A percentile compares a stretch with the other conserved stretches of the same genome.
These are phyloP conservation scores for Leucozona laternaria DNA, from an alignment of 2,888 invertebrate genomes.

Conservation along the genomic window DNA sequence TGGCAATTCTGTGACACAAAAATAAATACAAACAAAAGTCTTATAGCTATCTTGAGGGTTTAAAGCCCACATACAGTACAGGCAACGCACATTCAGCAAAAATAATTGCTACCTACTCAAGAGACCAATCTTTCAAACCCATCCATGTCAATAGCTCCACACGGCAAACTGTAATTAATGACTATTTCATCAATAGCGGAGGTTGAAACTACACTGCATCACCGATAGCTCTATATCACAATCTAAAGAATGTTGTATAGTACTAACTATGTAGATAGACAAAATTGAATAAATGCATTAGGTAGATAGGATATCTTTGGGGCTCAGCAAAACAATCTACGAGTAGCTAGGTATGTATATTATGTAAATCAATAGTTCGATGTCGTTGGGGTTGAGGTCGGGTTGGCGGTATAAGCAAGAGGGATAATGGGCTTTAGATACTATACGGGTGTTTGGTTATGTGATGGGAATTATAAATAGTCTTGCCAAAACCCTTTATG, in stretches of 20 bases:
- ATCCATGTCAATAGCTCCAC: slow-evolving; percentile 28
- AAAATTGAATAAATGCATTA: slow-evolving; percentile 22
- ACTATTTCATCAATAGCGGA: slow-evolving; percentile 24
- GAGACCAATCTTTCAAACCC: slow-evolving; percentile 35
- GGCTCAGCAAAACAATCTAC: slow-evolving; percentile 33
- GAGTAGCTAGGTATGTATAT: neutral
- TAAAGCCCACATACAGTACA: neutral
- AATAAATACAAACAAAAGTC: neutral
- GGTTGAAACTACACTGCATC: slow-evolving; percentile 1
- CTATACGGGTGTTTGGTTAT: neutral
- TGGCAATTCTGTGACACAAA: neutral
- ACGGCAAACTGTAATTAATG: slow-evolving; percentile 51
- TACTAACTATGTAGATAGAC: neutral
- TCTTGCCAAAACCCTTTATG: neutral
- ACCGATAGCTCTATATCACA: neutral
- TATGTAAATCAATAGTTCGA: slow-evolving; percentile 45
- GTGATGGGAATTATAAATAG: slow-evolving; percentile 18
- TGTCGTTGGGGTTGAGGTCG: neutral
- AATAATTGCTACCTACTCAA: slow-evolving; percentile 36
- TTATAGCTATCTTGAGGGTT: neutral
- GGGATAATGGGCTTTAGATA: slow-evolving; percentile 16
- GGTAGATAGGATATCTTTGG: slow-evolving; percentile 36
- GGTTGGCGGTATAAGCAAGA: neutral
- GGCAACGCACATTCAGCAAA: slow-evolving; percentile 31
- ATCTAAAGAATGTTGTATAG: neutral